phyloP scores from a whole-genome alignment of 2,113 vertebrate genomes.

The Pseudorasbora parva region DNA sequence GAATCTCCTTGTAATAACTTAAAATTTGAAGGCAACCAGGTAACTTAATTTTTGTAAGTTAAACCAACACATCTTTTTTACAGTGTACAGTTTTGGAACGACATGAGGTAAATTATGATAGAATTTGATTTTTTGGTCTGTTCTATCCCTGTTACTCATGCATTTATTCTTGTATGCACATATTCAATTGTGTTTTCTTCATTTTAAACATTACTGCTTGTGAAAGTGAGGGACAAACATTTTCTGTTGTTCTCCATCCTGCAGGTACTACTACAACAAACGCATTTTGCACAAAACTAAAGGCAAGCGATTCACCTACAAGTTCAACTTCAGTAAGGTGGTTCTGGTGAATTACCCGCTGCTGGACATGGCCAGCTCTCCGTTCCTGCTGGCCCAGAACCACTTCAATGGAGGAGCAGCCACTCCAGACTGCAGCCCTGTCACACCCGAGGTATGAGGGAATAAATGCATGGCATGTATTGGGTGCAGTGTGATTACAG shows the following conservation, averaged over 20 bases:
- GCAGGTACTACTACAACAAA: constrained; percentile 94
- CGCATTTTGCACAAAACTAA: constrained; percentile 95
- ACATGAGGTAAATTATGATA: neutral
- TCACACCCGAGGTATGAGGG: constrained; percentile 81
- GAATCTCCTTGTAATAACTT: too few relatives aligned
- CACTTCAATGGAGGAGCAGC: constrained; percentile 80
- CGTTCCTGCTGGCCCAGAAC: constrained; percentile 84
- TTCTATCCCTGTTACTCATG: too few relatives aligned
- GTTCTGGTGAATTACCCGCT: constrained; percentile 90
- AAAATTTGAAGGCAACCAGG: too few relatives aligned
- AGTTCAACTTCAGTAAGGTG: constrained; percentile 95
- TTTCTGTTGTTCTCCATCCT: constrained; percentile 23
- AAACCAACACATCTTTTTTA: too few relatives aligned
- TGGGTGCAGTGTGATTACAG: neutral
- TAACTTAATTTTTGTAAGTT: too few relatives aligned
- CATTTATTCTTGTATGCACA: too few relatives aligned
- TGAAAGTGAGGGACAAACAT: neutral
- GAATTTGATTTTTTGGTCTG: neutral
- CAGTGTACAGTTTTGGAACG: neutral
- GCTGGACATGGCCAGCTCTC: constrained; percentile 86
- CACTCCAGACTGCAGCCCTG: constrained; percentile 81
- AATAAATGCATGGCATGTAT: neutral
- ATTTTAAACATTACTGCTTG: neutral
- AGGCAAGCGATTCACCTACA: constrained; percentile 94
- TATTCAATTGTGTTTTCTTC: too few relatives aligned